Evolutionary conservation across 1,140 invertebrate species (phyloP).

Genomic region (Batillaria attramentaria): DNA sequence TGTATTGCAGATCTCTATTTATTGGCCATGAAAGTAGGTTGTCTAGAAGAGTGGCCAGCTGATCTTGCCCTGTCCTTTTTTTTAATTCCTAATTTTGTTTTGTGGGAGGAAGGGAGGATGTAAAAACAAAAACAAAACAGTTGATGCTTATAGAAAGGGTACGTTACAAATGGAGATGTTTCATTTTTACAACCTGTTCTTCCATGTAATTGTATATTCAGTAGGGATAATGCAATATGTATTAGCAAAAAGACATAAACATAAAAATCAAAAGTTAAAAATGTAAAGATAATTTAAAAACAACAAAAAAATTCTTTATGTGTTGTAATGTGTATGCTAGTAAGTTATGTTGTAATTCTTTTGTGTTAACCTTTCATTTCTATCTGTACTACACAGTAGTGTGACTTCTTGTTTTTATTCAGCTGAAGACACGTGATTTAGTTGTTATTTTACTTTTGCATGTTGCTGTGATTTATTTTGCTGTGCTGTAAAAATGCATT

Average conservation of each 20-base stretch:
- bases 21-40: background rate
- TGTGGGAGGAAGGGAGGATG: background rate
- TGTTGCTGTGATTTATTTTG: constrained; percentile 20
- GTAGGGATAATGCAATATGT: constrained; percentile 8
- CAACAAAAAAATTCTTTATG: constrained; percentile 16
- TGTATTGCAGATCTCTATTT: background rate
- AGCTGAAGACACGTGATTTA: constrained; percentile 10
- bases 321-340: background rate
- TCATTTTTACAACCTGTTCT: background rate
- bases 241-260: background rate
- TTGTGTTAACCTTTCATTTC: constrained; percentile 10
- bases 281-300: constrained; percentile 24
- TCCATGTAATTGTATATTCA: background rate
- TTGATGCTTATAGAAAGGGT: too few species aligned
- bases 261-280: constrained; percentile 17
- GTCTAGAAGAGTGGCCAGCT: too few species aligned
- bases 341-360: background rate
- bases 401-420: background rate
- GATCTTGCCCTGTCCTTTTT: background rate
- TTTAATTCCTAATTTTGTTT: background rate
- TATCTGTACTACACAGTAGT: background rate
- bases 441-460: constrained; percentile 6
- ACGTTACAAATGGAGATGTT: background rate
- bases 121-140: background rate
- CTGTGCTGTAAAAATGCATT: constrained; percentile 14